Percentiles rank a stretch among this genome's conserved stretches.
Evolutionary conservation across 2,797 vertebrate species (phyloP).

Genomic region (Simalia tracyae): DNA sequence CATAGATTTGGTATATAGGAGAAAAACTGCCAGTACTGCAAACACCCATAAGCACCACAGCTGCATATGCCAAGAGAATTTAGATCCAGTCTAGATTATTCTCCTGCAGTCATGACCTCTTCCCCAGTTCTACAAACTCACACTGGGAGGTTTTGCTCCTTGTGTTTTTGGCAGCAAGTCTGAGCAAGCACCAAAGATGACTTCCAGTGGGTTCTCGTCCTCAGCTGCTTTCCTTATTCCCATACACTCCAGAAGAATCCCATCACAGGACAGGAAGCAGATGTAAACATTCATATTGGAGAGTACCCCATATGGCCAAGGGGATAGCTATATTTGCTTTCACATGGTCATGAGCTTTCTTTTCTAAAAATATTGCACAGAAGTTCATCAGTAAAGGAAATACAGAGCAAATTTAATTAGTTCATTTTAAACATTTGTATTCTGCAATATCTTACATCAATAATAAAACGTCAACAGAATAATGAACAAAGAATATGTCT

Average conservation of each 20-base stretch:
- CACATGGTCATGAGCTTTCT: neutral
- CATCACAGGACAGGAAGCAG: neutral
- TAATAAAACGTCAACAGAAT: neutral
- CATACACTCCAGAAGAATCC: neutral
- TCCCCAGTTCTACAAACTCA: neutral
- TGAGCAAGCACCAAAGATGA: neutral
- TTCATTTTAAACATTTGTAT: neutral
- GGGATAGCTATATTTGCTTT: neutral
- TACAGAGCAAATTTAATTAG: neutral
- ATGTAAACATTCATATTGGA: neutral
- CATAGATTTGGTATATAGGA: fast-evolving
- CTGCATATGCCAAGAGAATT: neutral
- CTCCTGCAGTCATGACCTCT: neutral
- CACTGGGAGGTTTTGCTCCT: neutral
- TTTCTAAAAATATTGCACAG: neutral
- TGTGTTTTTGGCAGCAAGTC: neutral
- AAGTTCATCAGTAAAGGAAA: neutral
- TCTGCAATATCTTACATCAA: too few relatives aligned
- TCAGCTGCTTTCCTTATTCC: neutral
- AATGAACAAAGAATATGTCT: neutral
- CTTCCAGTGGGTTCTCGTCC: neutral
- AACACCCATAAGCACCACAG: neutral
- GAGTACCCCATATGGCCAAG: neutral
- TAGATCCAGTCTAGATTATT: neutral
- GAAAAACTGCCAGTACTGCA: neutral